Evolutionary conservation across 2,113 vertebrate species (phyloP).

Genomic region (Chauna torquata): DNA sequence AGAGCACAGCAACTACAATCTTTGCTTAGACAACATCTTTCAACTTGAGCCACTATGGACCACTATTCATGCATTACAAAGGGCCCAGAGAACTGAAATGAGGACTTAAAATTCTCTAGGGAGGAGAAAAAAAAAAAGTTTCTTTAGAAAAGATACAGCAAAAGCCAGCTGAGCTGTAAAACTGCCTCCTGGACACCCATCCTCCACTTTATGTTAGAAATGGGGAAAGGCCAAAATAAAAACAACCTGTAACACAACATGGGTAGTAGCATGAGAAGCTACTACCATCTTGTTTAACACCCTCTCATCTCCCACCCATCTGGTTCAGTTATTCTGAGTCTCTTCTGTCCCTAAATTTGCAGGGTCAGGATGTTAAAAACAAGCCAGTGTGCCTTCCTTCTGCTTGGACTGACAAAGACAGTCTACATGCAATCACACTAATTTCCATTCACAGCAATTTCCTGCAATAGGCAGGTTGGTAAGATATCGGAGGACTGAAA

Average conservation of each 20-base stretch:
- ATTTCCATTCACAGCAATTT: neutral
- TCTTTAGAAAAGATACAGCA: neutral
- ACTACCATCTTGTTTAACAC: neutral
- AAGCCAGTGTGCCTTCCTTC: neutral
- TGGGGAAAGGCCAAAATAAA: neutral
- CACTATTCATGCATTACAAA: neutral
- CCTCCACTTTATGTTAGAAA: neutral
- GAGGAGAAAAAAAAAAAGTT: neutral
- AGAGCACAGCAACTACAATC: neutral
- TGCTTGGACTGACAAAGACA: neutral
- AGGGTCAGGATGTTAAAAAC: neutral
- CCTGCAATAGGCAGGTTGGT: neutral
- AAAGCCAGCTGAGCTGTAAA: neutral
- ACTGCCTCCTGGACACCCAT: neutral
- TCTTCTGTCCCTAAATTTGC: neutral
- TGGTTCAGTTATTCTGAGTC: neutral
- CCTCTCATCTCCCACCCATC: neutral
- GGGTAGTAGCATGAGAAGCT: neutral
- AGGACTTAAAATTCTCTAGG: neutral
- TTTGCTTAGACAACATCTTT: neutral
- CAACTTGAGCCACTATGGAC: neutral
- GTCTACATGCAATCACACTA: neutral
- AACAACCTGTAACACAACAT: neutral
- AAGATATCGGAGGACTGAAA: neutral
- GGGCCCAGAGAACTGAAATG: neutral